A percentile compares a stretch with the other conserved stretches of the same genome.
Conservation (phyloP, 2,888 invertebrate species). For the Theretra japonica region DNA sequence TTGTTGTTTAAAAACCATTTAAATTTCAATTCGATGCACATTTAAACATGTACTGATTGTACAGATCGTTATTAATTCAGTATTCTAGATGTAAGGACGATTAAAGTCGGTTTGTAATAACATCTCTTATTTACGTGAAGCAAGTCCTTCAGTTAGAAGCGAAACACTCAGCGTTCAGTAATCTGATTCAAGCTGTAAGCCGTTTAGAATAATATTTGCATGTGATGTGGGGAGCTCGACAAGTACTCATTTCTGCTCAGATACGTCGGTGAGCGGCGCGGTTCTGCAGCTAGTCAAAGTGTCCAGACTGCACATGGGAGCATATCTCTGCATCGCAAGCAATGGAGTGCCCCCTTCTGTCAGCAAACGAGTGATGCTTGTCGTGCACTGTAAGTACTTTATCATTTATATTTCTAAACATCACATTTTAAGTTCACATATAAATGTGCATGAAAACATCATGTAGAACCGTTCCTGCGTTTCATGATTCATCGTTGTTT, state of each 20-base stretch:
- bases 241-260: constrained; percentile 64
- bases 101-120: no score
- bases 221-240: constrained; percentile 22
- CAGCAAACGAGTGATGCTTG: constrained; percentile 91
- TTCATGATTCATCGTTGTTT: neutral
- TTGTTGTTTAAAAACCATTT: neutral
- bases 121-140: neutral
- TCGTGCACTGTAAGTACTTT: constrained; percentile 91
- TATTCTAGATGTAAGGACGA: neutral
- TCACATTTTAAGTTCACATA: neutral
- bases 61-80: neutral
- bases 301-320: constrained; percentile 90
- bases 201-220: neutral
- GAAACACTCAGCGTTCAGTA: neutral
- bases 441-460: no score
- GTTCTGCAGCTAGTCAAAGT: constrained; percentile 87
- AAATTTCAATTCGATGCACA: neutral
- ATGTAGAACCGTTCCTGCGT: no score
- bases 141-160: neutral
- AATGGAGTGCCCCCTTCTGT: constrained; percentile 93
- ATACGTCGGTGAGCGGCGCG: constrained; percentile 87
- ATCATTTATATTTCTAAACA: neutral
- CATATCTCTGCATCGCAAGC: constrained; percentile 90
- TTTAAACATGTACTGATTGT: neutral
- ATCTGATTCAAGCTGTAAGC: neutral